phyloP scores from a whole-genome alignment of 2,113 vertebrate genomes.

The Phyllopteryx taeniolatus region DNA sequence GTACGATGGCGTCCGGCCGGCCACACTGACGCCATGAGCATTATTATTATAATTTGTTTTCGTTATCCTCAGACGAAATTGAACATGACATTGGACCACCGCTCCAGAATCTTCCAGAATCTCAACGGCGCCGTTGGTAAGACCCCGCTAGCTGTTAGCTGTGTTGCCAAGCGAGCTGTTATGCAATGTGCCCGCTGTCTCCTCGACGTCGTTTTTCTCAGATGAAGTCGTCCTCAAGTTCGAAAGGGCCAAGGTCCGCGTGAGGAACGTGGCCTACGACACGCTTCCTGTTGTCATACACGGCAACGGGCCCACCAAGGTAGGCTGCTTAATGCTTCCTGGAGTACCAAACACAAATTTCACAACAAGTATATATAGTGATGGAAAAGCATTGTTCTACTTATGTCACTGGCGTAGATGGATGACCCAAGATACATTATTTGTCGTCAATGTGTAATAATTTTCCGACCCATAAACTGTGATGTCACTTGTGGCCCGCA shows the following conservation, averaged over 20 bases:
- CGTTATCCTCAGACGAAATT: constrained; percentile 46
- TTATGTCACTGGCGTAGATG: not conserved
- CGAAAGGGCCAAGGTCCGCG: constrained; percentile 56
- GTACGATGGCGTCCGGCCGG: constrained; percentile 6
- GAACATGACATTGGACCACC: constrained; percentile 66
- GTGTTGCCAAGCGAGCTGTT: not conserved
- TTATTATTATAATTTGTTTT: not conserved
- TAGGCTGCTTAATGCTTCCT: constrained; percentile 7
- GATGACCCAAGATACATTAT: not conserved
- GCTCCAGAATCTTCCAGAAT: constrained; percentile 64
- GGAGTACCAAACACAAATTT: not conserved
- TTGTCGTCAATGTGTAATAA: too few relatives aligned
- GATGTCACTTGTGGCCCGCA: constrained; percentile 10
- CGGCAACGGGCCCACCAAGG: constrained; percentile 65
- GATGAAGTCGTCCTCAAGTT: constrained; percentile 67
- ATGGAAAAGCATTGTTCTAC: not conserved
- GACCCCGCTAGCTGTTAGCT: not conserved
- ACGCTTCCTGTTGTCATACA: constrained; percentile 63
- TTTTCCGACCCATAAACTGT: not conserved
- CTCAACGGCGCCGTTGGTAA: constrained; percentile 67
- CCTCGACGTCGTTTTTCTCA: constrained; percentile 7
- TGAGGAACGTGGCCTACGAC: constrained; percentile 61
- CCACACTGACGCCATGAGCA: too few relatives aligned
- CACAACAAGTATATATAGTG: not conserved
- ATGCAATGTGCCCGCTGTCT: not conserved